Conservation (phyloP, 2,888 invertebrate genomes). For the Neuroscelio doddi region DNA sequence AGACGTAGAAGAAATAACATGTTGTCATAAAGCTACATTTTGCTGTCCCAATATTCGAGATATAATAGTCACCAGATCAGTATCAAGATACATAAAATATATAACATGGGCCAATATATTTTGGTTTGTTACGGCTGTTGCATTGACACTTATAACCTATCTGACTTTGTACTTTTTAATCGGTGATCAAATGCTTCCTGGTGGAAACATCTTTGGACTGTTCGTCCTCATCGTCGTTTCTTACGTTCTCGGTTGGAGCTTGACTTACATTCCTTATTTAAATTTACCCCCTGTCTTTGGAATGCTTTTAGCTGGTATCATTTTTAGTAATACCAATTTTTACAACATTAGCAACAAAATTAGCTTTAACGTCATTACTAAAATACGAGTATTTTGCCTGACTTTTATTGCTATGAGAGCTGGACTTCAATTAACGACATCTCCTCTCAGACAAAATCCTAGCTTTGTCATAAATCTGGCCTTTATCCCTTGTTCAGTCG, state of each 20-base stretch:
- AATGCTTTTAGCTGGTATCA: slow-evolving; percentile 77
- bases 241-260: slow-evolving; percentile 60
- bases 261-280: slow-evolving; percentile 59
- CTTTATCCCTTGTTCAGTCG: slow-evolving; percentile 61
- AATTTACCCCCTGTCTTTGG: slow-evolving; percentile 76
- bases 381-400: slow-evolving; percentile 62
- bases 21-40: slow-evolving; percentile 57
- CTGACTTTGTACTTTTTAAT: slow-evolving; percentile 54
- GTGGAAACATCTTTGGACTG: slow-evolving; percentile 57
- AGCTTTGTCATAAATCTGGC: slow-evolving; percentile 57
- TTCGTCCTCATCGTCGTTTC: slow-evolving; percentile 54
- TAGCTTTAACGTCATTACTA: slow-evolving; percentile 48
- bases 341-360: slow-evolving; percentile 61
- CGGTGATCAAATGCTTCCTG: slow-evolving; percentile 58
- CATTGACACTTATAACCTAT: slow-evolving; percentile 51
- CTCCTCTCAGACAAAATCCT: slow-evolving; percentile 55
- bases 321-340: slow-evolving; percentile 43
- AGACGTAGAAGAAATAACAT: slow-evolving; percentile 48
- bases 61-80: slow-evolving; percentile 50
- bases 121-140: slow-evolving; percentile 46
- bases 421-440: slow-evolving; percentile 64
- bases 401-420: slow-evolving; percentile 65
- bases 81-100: slow-evolving; percentile 36
- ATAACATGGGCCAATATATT: slow-evolving; percentile 60
- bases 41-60: slow-evolving; percentile 55